Conservation (phyloP, 2,888 invertebrate genomes). For the Ormyrus nitidulus region DNA sequence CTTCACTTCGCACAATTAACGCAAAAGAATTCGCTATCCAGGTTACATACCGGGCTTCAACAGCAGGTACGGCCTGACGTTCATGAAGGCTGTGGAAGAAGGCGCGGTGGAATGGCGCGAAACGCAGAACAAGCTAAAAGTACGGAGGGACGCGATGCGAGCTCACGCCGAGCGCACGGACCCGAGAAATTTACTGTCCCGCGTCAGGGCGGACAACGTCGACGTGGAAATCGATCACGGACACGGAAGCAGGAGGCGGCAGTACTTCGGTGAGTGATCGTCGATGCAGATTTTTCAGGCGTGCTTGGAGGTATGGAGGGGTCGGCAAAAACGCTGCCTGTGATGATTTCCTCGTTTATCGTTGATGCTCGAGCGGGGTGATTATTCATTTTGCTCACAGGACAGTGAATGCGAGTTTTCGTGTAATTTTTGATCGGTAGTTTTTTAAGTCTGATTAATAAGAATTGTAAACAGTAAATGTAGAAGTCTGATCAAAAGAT, state of each 20-base stretch:
- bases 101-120: slow-evolving; percentile 78
- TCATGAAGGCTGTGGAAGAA: slow-evolving; percentile 76
- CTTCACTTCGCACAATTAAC: no score
- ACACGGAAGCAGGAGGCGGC: slow-evolving; percentile 59
- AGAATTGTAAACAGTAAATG: no score
- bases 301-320: no score
- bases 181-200: slow-evolving; percentile 67
- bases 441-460: no score
- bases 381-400: no score
- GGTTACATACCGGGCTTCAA: slow-evolving; percentile 83
- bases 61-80: slow-evolving; percentile 78
- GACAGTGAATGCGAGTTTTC: no score
- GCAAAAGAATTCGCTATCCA: slow-evolving; percentile 54
- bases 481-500: no score
- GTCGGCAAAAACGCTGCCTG: no score
- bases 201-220: slow-evolving; percentile 66
- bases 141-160: slow-evolving; percentile 66
- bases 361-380: no score
- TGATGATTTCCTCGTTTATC: no score
- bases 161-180: slow-evolving; percentile 66
- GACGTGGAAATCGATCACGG: slow-evolving; percentile 67
- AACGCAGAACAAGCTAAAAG: slow-evolving; percentile 70
- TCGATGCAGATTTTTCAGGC: no score
- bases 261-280: slow-evolving; percentile 65
- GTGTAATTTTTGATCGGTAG: no score